These are phyloP conservation scores for Sebastes dallii DNA, from an alignment of 2,797 vertebrate species.

Conservation along the genomic window DNA sequence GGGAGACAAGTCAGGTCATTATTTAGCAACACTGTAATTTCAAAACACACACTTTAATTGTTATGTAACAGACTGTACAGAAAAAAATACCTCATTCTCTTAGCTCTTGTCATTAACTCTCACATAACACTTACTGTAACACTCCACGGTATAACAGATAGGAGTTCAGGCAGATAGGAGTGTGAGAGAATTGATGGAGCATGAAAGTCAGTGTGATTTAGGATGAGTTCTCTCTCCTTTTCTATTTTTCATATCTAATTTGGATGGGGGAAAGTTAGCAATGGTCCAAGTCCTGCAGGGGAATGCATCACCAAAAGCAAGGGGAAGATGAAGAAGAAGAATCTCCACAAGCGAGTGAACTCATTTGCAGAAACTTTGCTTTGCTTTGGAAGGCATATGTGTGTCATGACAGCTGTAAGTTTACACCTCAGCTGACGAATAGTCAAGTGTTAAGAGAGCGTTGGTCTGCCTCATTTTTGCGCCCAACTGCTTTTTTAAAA, in stretches of 20 bases:
- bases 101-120: constrained; percentile 14
- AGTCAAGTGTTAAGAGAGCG: constrained; percentile 4
- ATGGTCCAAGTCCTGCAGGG: constrained; percentile 4
- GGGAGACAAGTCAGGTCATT: background rate
- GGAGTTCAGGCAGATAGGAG: background rate
- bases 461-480: constrained; percentile 12
- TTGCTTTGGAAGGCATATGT: background rate
- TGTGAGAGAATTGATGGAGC: constrained; percentile 8
- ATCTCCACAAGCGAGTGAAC: background rate
- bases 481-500: constrained; percentile 24
- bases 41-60: background rate
- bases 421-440: background rate
- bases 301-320: background rate
- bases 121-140: background rate
- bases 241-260: constrained; percentile 15
- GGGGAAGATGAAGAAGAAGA: background rate
- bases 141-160: constrained; percentile 1
- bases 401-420: background rate
- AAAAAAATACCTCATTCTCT: background rate
- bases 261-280: background rate
- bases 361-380: background rate
- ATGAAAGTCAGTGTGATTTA: background rate
- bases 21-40: constrained; percentile 23
- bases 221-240: background rate
- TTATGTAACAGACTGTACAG: background rate